Conservation (phyloP, 2,113 vertebrate genomes). For the Boleophthalmus pectinirostris region DNA sequence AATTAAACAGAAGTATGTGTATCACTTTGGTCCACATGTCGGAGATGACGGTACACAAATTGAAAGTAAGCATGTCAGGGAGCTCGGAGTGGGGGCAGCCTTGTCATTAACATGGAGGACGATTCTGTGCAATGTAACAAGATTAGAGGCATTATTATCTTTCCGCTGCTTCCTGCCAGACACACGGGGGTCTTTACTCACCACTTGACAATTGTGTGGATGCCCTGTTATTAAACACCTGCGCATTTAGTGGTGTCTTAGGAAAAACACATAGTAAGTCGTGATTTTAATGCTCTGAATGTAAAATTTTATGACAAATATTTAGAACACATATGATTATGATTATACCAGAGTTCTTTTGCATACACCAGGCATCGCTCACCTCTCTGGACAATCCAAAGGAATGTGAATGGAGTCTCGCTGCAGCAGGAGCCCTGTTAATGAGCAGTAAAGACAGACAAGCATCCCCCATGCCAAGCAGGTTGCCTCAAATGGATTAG, state of each 20-base stretch:
- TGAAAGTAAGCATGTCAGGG: conserved; percentile 77
- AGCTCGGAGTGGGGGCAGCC: conserved; percentile 53
- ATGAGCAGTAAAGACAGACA: conserved; percentile 76
- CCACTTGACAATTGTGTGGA: conserved; percentile 10
- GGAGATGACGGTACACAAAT: conserved; percentile 84
- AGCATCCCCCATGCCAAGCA: conserved; percentile 70
- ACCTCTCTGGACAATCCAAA: conserved; percentile 32
- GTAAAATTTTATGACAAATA: conserved; percentile 44
- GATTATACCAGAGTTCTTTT: conserved; percentile 49
- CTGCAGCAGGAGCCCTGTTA: conserved; percentile 60
- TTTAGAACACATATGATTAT: conserved; percentile 35
- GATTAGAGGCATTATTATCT: conserved; percentile 81
- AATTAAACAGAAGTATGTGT: conserved; percentile 77
- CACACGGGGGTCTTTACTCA: conserved; percentile 35
- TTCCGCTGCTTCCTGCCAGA: conserved; percentile 43
- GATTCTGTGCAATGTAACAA: conserved; percentile 80
- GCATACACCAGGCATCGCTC: conserved; percentile 13
- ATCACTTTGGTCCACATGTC: conserved; percentile 72
- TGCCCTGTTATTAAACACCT: conserved; percentile 24
- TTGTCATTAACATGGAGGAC: conserved; percentile 79
- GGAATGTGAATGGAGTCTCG: conserved; percentile 57
- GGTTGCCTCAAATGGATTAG: conserved; percentile 73
- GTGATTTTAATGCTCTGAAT: conserved; percentile 19
- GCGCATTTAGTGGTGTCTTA: conserved; percentile 2
- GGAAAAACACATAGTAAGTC: background rate